Evolutionary conservation across 30 jellyfish, hydroid and myxozoan species (phyloP), one percentile per base, ranked within the genome.

Genomic region (Catostylus mosaicus): DNA sequence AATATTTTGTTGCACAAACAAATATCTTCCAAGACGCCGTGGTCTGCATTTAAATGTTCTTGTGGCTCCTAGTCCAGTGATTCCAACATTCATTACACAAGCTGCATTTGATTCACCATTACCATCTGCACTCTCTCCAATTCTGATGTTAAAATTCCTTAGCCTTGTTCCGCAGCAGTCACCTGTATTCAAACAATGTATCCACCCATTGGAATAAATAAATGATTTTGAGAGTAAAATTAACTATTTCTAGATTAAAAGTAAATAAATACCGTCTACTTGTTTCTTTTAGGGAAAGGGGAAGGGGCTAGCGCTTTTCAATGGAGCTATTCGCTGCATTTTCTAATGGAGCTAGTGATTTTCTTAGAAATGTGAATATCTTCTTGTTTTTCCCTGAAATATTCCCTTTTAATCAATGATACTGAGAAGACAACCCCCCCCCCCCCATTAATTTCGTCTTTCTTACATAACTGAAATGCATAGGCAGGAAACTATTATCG

Each of bases 131-230:
- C 80, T 68, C 30, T 68, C 46, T 0, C 80, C 80, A 35, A 68
- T 24, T 35, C 80, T 16, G 27, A 68, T 68, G 31, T 68, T 68
- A 36, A 68, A 68, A 30, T 68, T n/a, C 34, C 65, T 22, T 12
- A 68, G 80, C 7, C 80, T 43, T 4, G 37, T 2, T 2, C 80
- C 80, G 37, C 80, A 68, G 38, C 80, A 68, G 34, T 68, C 80
- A 68, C 80, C 80, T 68, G 31, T 1, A 18, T 10, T 50, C 5
- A 18, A 50, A 16, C 20, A 6, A 16, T 5, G 14, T 6, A 3
- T 50, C 18, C 20, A 10, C 24, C 20, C 19, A 27, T 10, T 50
- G 6, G n/a, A 50, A 10, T 3, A 18, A 50, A 50, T 4, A 50
- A 16, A 5, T 40, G 54, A 7, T 14, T 40, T 7, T 14, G 7